Conservation (phyloP, 2,888 invertebrate genomes). For the Danaus chrysippus region DNA sequence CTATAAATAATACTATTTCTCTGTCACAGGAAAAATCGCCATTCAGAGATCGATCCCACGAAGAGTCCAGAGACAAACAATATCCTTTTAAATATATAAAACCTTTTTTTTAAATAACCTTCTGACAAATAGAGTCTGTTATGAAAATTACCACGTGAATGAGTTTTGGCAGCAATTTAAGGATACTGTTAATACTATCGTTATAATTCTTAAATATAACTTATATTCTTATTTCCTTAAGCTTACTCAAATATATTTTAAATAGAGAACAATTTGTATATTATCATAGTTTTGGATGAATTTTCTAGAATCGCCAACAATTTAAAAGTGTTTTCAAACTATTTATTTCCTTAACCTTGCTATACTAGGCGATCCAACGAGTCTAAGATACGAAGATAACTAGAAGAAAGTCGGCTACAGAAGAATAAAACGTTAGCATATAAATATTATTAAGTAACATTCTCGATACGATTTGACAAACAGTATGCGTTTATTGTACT, state of each 20-base stretch:
- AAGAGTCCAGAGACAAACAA: constrained; percentile 89
- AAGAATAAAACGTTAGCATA: constrained; percentile 9
- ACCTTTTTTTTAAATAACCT: constrained; percentile 5
- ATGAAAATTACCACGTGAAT: no score
- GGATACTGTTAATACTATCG: no score
- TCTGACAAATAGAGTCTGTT: neutral
- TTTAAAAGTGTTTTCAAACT: no score
- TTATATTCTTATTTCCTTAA: no score
- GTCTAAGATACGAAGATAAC: constrained; percentile 68
- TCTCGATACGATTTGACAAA: constrained; percentile 26
- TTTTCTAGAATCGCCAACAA: no score
- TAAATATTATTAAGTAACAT: constrained; percentile 11
- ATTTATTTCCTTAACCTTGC: constrained; percentile 48
- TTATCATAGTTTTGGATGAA: no score
- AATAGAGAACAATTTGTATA: no score
- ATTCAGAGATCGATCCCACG: constrained; percentile 87
- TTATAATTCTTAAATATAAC: no score
- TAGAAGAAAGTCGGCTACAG: constrained; percentile 8
- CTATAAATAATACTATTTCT: neutral
- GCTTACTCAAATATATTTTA: no score
- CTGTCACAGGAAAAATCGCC: constrained; percentile 87
- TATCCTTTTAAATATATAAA: constrained; percentile 81
- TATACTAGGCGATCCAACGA: constrained; percentile 71
- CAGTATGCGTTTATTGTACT: constrained; percentile 28
- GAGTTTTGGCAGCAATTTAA: no score